These are phyloP conservation scores for Actinemys pallida DNA, from an alignment of 2,113 vertebrate species.

Conservation along the genomic window DNA sequence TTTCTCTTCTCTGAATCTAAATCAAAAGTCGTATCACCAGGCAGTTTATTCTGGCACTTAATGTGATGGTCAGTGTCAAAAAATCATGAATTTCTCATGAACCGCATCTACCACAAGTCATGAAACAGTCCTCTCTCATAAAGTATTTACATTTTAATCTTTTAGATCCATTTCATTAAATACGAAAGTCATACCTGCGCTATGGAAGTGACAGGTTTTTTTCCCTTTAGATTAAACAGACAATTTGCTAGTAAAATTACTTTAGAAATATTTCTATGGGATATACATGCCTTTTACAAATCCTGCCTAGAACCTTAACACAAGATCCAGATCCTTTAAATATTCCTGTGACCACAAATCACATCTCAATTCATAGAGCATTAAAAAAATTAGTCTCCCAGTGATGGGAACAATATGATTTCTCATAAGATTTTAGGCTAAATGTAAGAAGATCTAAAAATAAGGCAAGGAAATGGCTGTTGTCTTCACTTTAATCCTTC, in stretches of 20 bases:
- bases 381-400: conserved; percentile 33
- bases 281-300: background rate
- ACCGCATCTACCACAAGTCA: background rate
- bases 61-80: background rate
- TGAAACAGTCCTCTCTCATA: background rate
- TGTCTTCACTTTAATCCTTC: conserved; percentile 50
- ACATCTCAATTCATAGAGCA: background rate
- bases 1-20: background rate
- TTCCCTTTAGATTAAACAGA: background rate
- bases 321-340: conserved; percentile 4
- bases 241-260: background rate
- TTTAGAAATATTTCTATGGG: background rate
- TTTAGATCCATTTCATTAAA: background rate
- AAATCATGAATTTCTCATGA: background rate
- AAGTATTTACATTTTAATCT: background rate
- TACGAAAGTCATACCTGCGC: background rate
- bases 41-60: background rate
- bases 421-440: conserved; percentile 8
- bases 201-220: background rate
- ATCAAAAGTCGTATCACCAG: background rate
- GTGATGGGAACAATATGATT: background rate
- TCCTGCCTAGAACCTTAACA: background rate
- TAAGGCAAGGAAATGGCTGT: background rate
- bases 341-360: background rate
- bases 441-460: background rate